phyloP scores from a whole-genome alignment of 2,797 vertebrate species.

The Varecia variegata region DNA sequence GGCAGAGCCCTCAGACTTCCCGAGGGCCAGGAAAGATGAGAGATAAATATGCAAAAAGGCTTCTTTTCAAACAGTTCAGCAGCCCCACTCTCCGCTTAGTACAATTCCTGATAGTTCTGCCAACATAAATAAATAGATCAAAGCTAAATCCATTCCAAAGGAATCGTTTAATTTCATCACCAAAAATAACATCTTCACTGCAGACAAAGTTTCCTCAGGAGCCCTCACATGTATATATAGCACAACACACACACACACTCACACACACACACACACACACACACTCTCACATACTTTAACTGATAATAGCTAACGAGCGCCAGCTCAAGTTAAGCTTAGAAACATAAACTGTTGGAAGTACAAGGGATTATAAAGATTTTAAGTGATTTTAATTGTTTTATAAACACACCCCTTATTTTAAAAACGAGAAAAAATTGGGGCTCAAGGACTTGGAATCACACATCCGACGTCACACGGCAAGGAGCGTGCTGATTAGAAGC shows the following conservation, averaged over 20 bases:
- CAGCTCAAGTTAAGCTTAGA: not conserved
- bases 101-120: not conserved
- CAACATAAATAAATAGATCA: constrained; percentile 33
- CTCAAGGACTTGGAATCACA: not conserved
- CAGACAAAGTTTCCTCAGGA: not conserved
- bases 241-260: not conserved
- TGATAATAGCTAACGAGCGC: not conserved
- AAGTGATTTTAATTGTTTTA: not conserved
- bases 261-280: not conserved
- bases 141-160: constrained; percentile 24
- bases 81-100: not conserved
- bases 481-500: not conserved
- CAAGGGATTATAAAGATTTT: not conserved
- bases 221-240: not conserved
- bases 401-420: not conserved
- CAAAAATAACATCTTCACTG: not conserved
- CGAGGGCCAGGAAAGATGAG: not conserved
- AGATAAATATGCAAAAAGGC: constrained; percentile 33
- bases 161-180: not conserved
- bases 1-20: not conserved
- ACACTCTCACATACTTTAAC: not conserved
- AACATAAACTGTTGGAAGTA: not conserved
- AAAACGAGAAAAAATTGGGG: not conserved
- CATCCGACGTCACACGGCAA: not conserved
- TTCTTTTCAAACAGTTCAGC: not conserved